Base-by-base conservation (phyloP, 37 sponge, comb jelly and placozoan genomes). In the Chondrilla cf. caribensis region DNA sequence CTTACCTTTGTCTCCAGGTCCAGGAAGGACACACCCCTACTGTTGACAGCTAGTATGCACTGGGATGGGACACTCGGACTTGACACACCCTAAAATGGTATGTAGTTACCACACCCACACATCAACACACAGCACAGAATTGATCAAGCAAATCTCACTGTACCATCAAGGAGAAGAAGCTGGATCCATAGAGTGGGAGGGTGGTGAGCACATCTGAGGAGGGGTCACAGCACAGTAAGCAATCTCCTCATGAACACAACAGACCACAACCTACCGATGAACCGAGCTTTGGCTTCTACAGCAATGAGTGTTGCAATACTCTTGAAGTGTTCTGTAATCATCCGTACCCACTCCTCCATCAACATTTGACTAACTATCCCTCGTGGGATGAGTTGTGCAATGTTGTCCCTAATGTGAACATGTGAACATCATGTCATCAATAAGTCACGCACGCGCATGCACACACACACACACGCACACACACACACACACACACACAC, bases 131-230 rank as follows among this genome's bases (percentile, higher is more conserved):
- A 47, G n/a, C n/a, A n/a, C n/a, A n/a, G n/a, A n/a, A n/a, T n/a
- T n/a, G n/a, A n/a, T n/a, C n/a, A 47, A 11, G 51, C 51, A 6
- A 6, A 24, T 41, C 19, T 43, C n/a, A 7, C 47, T 58, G n/a
- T 54, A 88, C 89, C 85, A 71, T 59, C 28, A 73, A 35, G 32
- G 89, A 82, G 70, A 89, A 89, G 86, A 89, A 89, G 38, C 76
- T 38, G 11, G 89, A 89, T 18, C 85, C 89, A 72, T 85, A 89
- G 58, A 85, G 38, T 51, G 89, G 86, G 18, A 78, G 70, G 4
- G 25, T 70, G 9, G 25, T 68, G 62, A 78, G 58, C 0, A 89
- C 6, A 62, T 81, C 89, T 89, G 42, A 0, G 43, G 31, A 54
- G 25, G 22, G 28, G 24, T 19, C 19, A 60, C 8, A 22, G 14